A percentile compares a stretch with the other conserved stretches of the same genome.
These are phyloP conservation scores for Meriones unguiculatus DNA, from an alignment of 2,113 vertebrate species.

Conservation along the genomic window DNA sequence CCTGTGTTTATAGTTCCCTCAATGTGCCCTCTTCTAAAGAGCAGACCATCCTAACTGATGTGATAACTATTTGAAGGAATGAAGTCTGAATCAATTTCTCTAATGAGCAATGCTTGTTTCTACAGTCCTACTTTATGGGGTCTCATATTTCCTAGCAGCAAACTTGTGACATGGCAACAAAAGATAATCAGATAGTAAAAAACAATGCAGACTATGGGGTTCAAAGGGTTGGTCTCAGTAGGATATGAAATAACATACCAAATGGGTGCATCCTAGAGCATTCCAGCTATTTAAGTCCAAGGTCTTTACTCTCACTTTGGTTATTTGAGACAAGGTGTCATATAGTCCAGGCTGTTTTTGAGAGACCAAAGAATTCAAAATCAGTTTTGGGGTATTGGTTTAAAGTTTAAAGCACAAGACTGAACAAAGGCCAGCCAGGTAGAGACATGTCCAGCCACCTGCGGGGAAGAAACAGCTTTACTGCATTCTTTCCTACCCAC, in stretches of 20 bases:
- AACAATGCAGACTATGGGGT: neutral
- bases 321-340: neutral
- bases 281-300: neutral
- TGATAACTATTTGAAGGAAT: neutral
- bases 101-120: neutral
- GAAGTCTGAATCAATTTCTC: neutral
- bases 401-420: too few species aligned
- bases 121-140: neutral
- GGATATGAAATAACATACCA: constrained; percentile 29
- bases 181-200: constrained; percentile 8
- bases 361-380: too few species aligned
- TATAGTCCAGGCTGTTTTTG: neutral
- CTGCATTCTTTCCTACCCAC: too few species aligned
- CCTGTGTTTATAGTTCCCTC: neutral
- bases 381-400: too few species aligned
- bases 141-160: constrained; percentile 34
- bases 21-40: constrained; percentile 11
- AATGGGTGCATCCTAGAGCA: neutral
- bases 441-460: too few species aligned
- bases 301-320: neutral
- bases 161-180: neutral
- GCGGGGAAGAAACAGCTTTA: too few species aligned
- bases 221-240: constrained; percentile 3
- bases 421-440: too few species aligned
- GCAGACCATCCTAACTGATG: neutral